Conservation (phyloP, 2,797 vertebrate genomes). For the Phrynocephalus forsythii region DNA sequence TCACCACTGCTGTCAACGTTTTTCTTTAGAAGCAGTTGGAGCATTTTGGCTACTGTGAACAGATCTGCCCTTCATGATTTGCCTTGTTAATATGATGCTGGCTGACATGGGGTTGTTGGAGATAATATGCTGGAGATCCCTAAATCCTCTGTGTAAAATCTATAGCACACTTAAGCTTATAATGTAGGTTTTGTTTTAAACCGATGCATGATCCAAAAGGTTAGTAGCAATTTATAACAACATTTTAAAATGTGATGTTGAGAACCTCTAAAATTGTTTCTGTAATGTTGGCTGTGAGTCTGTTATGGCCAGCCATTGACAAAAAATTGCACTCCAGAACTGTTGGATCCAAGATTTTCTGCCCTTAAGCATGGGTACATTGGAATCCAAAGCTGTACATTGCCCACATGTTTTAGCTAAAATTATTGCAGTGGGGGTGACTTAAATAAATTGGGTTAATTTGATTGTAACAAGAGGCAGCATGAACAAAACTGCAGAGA, state of each 20-base stretch:
- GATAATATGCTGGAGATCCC: too few species aligned
- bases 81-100: constrained; percentile 22
- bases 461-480: not conserved
- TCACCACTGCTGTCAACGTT: not conserved
- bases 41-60: constrained; percentile 15
- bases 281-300: not conserved
- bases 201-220: too few species aligned
- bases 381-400: not conserved
- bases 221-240: too few species aligned
- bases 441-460: accelerated
- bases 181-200: too few species aligned
- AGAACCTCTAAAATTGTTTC: not conserved
- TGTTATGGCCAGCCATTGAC: not conserved
- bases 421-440: not conserved
- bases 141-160: too few species aligned
- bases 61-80: not conserved
- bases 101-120: too few species aligned
- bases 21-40: not conserved
- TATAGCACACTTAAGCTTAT: too few species aligned
- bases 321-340: not conserved
- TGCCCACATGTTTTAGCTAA: not conserved
- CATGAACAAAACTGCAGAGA: not conserved
- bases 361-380: too few species aligned
- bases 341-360: too few species aligned
- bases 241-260: not conserved